Conservation (phyloP, 2,888 invertebrate species). For the Drosophila nigricruria region DNA sequence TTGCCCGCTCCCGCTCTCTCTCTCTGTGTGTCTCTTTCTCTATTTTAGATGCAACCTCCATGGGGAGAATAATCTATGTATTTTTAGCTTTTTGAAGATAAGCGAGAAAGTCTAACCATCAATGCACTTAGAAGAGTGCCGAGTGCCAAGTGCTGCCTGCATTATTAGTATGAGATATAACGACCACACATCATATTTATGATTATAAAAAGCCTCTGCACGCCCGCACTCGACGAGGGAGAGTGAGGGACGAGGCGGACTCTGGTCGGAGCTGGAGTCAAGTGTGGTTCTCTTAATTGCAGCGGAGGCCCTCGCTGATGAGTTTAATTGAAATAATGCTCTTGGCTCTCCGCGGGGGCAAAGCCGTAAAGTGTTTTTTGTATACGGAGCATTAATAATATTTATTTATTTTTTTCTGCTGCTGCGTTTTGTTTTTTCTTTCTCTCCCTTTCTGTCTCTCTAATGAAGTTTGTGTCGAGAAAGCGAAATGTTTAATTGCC, state of each 20-base stretch:
- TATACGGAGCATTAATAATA: constrained; percentile 73
- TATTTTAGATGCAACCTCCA: constrained; percentile 20
- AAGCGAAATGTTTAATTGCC: constrained; percentile 67
- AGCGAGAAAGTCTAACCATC: constrained; percentile 39
- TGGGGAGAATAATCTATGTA: constrained; percentile 31
- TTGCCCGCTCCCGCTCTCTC: neutral
- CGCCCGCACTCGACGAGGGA: constrained; percentile 61
- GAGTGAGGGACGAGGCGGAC: neutral
- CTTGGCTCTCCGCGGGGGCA: constrained; percentile 53
- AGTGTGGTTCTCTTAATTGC: constrained; percentile 74
- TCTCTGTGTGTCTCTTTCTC: neutral
- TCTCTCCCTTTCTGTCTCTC: constrained; percentile 37
- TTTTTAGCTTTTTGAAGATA: constrained; percentile 58
- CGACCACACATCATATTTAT: constrained; percentile 68
- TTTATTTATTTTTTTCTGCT: constrained; percentile 34
- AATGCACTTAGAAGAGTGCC: constrained; percentile 60
- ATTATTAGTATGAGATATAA: constrained; percentile 50
- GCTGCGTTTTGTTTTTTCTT: constrained; percentile 5
- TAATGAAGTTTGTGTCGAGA: constrained; percentile 66
- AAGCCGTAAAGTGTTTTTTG: constrained; percentile 58
- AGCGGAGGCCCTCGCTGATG: constrained; percentile 72
- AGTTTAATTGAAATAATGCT: constrained; percentile 81
- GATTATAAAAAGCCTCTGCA: constrained; percentile 35
- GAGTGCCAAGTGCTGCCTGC: constrained; percentile 67
- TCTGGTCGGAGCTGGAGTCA: constrained; percentile 57